Conservation (phyloP, 1,140 invertebrate species). For the Medauroidea extradentata region DNA sequence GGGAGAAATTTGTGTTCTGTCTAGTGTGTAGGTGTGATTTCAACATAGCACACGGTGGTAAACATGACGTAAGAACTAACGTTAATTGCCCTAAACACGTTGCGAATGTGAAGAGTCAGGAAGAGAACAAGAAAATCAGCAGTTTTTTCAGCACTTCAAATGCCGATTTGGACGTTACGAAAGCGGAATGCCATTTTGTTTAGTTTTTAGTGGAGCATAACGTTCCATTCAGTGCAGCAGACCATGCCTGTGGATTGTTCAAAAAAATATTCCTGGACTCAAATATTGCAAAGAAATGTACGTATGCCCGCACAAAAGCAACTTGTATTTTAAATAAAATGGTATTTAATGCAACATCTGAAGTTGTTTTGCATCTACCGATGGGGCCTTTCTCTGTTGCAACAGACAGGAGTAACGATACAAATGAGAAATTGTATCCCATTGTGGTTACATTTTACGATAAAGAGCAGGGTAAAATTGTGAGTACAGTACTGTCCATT, state of each 20-base stretch:
- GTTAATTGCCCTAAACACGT: background rate
- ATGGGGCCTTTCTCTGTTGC: background rate
- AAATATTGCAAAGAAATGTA: background rate
- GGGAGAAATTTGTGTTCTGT: background rate
- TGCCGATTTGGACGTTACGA: background rate
- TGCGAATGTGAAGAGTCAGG: background rate
- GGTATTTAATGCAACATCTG: background rate
- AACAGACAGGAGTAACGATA: background rate
- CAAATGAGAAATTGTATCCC: background rate
- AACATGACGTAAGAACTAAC: background rate
- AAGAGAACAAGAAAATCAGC: background rate
- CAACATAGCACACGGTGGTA: background rate
- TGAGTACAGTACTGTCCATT: background rate
- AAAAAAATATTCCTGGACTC: background rate
- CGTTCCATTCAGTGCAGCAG: background rate
- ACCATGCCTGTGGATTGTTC: background rate
- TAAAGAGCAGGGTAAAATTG: background rate
- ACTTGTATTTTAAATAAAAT: background rate
- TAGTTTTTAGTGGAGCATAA: background rate
- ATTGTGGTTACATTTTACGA: slow-evolving; percentile 1
- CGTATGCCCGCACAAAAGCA: background rate
- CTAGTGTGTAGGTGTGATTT: background rate
- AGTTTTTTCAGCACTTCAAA: background rate
- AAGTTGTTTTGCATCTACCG: background rate
- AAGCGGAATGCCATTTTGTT: background rate